Evolutionary conservation across 2,888 invertebrate species (phyloP), one percentile per base, ranked within the genome.

Genomic region (Cordilura impudica): DNA sequence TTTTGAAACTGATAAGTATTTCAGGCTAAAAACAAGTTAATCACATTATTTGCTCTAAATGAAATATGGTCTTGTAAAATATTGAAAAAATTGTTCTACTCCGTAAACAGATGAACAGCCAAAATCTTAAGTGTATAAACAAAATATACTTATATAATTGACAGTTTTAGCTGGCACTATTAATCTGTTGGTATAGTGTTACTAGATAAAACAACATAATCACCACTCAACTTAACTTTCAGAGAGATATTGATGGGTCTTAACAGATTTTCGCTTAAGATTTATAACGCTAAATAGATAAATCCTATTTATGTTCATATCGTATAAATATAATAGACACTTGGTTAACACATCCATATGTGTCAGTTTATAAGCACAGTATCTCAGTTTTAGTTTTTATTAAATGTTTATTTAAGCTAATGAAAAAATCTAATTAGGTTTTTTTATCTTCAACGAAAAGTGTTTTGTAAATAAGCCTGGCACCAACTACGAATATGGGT

Each of bases 1-100:
- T 39, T 39, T 39, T 39, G n/a, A 65, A 65, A 60, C 45, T 43
- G 70, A 45, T 58, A 49, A 60, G 49, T 60, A 39, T 69, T 43
- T 51, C 8, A n/a, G 10, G 51, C 16, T 6, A 54, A 19, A 58
- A 67, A 73, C 67, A 73, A 78, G 56, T 78, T 73, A 78, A 73
- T 78, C 78, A 78, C 78, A 78, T 78, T 69, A 66, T 53, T n/a
- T n/a, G 19, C 61, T 49, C 10, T 47, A 53, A 60, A 76, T 53
- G 58, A 71, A 65, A 71, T 66, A 71, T 60, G 23, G 70, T 31
- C 51, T 18, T 61, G 43, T 47, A 19, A 63, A 51, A 58, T 60
- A 49, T 56, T 29, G 23, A 19, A n/a, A n/a, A n/a, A 19, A 23
- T 43, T 39, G 67, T 56, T 67, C 56, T 67, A 56, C 29, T 51